phyloP scores from a whole-genome alignment of 2,888 invertebrate genomes.

The Xestia xanthographa region DNA sequence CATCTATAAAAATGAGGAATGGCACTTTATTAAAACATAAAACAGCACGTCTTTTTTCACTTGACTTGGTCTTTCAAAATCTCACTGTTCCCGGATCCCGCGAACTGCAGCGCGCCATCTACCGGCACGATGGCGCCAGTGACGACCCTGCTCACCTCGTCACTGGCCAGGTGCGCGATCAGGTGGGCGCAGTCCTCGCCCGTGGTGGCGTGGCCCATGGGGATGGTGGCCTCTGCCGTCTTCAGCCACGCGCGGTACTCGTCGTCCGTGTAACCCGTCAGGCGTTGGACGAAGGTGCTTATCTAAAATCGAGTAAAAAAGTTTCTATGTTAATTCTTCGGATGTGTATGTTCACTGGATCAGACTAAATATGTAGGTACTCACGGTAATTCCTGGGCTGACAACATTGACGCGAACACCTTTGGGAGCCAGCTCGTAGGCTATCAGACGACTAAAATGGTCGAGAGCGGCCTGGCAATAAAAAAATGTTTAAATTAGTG shows the following conservation, averaged over 20 bases:
- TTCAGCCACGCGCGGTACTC: constrained; percentile 79
- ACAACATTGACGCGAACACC: constrained; percentile 93
- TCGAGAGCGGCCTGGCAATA: constrained; percentile 72
- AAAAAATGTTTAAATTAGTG: background rate
- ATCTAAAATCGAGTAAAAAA: constrained; percentile 1
- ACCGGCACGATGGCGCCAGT: constrained; percentile 93
- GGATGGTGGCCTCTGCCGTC: constrained; percentile 53
- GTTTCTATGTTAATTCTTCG: background rate
- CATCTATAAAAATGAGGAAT: background rate
- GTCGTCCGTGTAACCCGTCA: constrained; percentile 90
- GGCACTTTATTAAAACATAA: background rate
- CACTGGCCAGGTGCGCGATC: constrained; percentile 95
- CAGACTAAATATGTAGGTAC: constrained; percentile 27
- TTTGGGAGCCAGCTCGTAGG: constrained; percentile 91
- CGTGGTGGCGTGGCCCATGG: constrained; percentile 73
- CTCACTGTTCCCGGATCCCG: constrained; percentile 49
- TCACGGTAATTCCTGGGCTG: constrained; percentile 94
- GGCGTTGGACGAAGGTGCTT: constrained; percentile 52
- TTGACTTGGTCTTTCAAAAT: constrained; percentile 45
- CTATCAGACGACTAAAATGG: constrained; percentile 89
- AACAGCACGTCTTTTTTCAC: background rate
- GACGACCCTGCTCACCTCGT: constrained; percentile 71
- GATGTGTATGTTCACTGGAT: background rate
- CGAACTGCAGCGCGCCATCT: constrained; percentile 67
- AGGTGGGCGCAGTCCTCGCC: constrained; percentile 94